phyloP scores from a whole-genome alignment of 2,797 vertebrate genomes.

The Gambelia wislizenii region DNA sequence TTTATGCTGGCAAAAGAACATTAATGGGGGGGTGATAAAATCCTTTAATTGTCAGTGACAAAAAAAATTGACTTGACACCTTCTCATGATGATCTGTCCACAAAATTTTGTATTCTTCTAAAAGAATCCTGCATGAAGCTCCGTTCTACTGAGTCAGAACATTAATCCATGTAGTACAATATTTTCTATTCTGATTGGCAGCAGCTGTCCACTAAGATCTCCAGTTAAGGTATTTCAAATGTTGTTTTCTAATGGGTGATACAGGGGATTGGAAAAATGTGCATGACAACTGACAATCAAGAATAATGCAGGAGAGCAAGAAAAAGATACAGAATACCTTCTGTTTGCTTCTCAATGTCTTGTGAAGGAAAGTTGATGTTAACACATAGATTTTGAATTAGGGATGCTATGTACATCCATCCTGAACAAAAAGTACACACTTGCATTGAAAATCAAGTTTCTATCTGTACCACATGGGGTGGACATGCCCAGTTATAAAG shows the following conservation, averaged over 20 bases:
- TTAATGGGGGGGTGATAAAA: too few relatives aligned
- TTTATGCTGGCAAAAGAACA: too few relatives aligned
- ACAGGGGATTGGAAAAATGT: not conserved
- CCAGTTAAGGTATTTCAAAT: not conserved
- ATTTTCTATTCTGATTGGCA: not conserved
- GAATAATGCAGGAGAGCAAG: constrained; percentile 4
- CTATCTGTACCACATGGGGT: too few relatives aligned
- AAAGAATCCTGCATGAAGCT: not conserved
- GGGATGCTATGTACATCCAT: not conserved
- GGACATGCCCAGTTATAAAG: too few relatives aligned
- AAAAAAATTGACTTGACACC: too few relatives aligned
- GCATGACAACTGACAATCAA: not conserved
- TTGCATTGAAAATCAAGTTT: too few relatives aligned
- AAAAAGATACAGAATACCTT: not conserved
- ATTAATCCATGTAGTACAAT: not conserved
- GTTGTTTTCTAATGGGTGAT: not conserved
- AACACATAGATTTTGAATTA: constrained; percentile 12
- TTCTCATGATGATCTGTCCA: not conserved
- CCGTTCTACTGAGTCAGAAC: too few relatives aligned
- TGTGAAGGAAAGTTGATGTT: constrained; percentile 23
- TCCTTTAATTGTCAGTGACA: not conserved
- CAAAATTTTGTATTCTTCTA: too few relatives aligned
- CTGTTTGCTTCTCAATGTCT: not conserved
- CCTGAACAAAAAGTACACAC: not conserved
- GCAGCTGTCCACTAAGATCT: not conserved